phyloP scores from a whole-genome alignment of 2,113 vertebrate genomes.

The Malurus alboscapulatus region DNA sequence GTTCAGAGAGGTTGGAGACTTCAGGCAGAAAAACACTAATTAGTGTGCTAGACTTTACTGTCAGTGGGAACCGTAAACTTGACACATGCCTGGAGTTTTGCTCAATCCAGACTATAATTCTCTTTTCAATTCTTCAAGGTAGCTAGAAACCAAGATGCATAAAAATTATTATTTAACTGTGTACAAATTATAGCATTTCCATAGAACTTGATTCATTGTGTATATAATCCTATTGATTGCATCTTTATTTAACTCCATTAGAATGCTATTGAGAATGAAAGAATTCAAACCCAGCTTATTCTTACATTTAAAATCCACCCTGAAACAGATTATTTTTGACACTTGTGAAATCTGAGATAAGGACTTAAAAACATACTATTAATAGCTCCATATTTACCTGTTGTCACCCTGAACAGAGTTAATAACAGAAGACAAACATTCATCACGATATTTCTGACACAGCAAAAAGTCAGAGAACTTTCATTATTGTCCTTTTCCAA shows the following conservation, averaged over 20 bases:
- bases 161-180: conserved; percentile 35
- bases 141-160: neutral
- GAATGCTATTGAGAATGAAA: neutral
- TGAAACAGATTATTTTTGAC: neutral
- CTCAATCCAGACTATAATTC: neutral
- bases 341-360: neutral
- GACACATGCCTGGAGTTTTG: neutral
- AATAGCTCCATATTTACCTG: neutral
- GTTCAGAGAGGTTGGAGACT: neutral
- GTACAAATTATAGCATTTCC: conserved; percentile 5
- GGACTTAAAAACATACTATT: neutral
- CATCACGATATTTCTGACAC: neutral
- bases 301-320: neutral
- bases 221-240: conserved; percentile 14
- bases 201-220: conserved; percentile 26
- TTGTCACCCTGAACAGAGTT: neutral
- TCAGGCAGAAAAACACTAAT: conserved; percentile 2
- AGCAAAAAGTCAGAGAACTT: neutral
- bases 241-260: conserved; percentile 20
- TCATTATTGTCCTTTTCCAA: neutral
- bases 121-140: neutral
- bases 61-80: neutral
- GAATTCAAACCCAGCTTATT: neutral
- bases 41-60: neutral
- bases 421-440: neutral